These are phyloP conservation scores for Noctua pronuba DNA, from an alignment of 2,888 invertebrate species.

Conservation along the genomic window DNA sequence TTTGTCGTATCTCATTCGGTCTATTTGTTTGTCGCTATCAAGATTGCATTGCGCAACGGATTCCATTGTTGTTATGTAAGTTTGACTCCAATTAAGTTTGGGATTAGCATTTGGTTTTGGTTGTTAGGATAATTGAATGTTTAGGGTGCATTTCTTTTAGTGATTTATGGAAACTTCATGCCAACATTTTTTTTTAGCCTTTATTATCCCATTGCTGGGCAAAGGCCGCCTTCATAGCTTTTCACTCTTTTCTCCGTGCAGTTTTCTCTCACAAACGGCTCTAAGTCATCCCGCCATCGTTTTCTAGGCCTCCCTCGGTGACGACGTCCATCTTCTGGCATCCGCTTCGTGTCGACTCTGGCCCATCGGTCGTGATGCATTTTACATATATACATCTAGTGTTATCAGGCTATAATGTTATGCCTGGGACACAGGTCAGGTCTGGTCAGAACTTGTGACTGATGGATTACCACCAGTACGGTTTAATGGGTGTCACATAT, in stretches of 20 bases:
- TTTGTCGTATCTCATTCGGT: conserved; percentile 80
- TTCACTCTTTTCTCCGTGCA: too few relatives aligned
- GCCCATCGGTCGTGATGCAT: too few relatives aligned
- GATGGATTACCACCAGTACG: too few relatives aligned
- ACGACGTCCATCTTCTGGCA: too few relatives aligned
- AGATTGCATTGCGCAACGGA: conserved; percentile 80
- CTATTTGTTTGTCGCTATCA: conserved; percentile 83
- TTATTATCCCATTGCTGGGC: too few relatives aligned
- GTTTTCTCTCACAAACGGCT: too few relatives aligned
- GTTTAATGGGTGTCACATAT: not conserved
- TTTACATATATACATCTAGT: too few relatives aligned
- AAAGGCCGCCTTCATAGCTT: too few relatives aligned
- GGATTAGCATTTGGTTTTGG: conserved; percentile 59
- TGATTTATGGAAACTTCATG: not conserved
- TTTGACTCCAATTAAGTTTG: conserved; percentile 66
- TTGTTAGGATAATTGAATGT: conserved; percentile 49
- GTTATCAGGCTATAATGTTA: not conserved
- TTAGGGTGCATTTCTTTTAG: conserved; percentile 1
- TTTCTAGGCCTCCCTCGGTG: too few relatives aligned
- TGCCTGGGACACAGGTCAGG: not conserved
- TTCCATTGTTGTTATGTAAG: conserved; percentile 77
- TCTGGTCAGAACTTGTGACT: not conserved
- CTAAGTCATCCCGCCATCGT: too few relatives aligned
- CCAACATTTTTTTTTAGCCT: too few relatives aligned
- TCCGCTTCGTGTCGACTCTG: too few relatives aligned